These are phyloP conservation scores for Tachina grossa DNA, from an alignment of 2,888 invertebrate genomes.

Conservation along the genomic window DNA sequence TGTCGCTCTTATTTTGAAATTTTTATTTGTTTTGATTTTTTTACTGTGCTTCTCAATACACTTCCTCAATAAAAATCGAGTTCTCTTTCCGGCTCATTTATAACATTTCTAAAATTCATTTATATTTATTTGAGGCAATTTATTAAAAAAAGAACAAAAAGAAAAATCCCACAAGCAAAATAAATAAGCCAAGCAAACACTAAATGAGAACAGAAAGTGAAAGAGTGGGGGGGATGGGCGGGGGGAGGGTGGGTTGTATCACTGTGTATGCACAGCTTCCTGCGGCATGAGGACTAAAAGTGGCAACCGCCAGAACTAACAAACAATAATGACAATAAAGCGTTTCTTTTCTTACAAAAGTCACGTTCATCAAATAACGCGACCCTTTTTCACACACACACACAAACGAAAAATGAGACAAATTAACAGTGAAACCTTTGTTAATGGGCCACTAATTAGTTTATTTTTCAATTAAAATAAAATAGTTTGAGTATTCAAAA, in stretches of 20 bases:
- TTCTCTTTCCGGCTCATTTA: conserved; percentile 70
- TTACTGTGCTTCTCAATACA: conserved; percentile 58
- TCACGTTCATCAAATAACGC: conserved; percentile 69
- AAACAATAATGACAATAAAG: conserved; percentile 71
- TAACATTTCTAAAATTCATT: conserved; percentile 71
- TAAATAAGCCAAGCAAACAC: conserved; percentile 50
- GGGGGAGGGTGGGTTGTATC: background rate
- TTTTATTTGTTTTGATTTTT: conserved; percentile 54
- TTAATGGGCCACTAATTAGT: conserved; percentile 25
- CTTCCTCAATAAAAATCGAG: conserved; percentile 71
- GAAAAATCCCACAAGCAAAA: conserved; percentile 63
- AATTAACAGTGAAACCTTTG: conserved; percentile 41
- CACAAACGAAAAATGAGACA: background rate
- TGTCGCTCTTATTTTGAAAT: conserved; percentile 60
- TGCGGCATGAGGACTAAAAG: conserved; percentile 20
- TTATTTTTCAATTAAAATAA: background rate
- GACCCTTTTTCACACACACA: conserved; percentile 25
- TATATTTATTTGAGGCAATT: conserved; percentile 71
- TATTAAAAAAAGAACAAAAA: conserved; percentile 64
- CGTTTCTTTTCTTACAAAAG: conserved; percentile 60
- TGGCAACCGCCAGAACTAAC: conserved; percentile 55
- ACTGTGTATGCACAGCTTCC: conserved; percentile 50
- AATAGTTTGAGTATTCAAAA: background rate
- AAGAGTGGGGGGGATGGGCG: background rate
- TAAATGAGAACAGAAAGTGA: conserved; percentile 16